Evolutionary conservation across 2,113 vertebrate genomes (phyloP).

Genomic region (Fregata magnificens): DNA sequence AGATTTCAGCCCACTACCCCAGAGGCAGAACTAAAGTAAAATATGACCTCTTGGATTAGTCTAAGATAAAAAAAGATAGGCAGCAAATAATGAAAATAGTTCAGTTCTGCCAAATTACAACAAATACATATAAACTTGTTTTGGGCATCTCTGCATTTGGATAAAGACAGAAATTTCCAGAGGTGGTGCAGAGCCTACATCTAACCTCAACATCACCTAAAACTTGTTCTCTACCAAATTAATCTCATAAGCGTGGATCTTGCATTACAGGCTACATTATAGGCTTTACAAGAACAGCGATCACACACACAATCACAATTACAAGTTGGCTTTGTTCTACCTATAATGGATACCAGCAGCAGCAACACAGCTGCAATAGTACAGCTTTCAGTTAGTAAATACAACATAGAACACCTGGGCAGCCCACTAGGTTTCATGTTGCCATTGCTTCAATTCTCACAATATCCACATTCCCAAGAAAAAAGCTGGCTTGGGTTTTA

Average conservation of each 20-base stretch:
- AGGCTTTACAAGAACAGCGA: background rate
- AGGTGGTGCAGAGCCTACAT: background rate
- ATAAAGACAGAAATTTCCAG: background rate
- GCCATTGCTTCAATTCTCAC: background rate
- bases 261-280: background rate
- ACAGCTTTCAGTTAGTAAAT: background rate
- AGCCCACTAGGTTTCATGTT: background rate
- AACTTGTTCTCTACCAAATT: background rate
- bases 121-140: background rate
- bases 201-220: background rate
- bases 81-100: background rate
- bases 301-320: background rate
- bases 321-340: background rate
- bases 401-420: background rate
- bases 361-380: background rate
- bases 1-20: background rate
- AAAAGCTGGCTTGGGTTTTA: background rate
- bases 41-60: background rate
- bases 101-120: background rate
- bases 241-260: background rate
- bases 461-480: background rate
- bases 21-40: background rate
- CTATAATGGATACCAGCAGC: background rate
- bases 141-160: background rate
- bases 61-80: background rate